Evolutionary conservation across 2,888 invertebrate genomes (phyloP), one percentile per base, ranked within the genome.

Genomic region (Diploptera punctata): DNA sequence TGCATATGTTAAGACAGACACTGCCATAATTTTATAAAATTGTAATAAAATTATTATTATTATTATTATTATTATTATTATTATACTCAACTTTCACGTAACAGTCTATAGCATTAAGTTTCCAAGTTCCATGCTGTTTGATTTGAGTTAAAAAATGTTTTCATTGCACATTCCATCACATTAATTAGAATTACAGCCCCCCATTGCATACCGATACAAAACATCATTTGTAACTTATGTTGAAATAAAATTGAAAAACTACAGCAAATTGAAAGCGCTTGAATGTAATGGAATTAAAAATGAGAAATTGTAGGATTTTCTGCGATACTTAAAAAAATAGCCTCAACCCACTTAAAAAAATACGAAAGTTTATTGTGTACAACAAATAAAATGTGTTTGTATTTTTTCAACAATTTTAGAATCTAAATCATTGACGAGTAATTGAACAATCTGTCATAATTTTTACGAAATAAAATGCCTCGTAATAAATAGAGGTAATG

Each of bases 241-340:
- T 21, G 38, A 38, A 62, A 62, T 62, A 38, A 62, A 62, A 62
- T 62, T 62, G 33, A 24, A 10, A 65, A 44, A n/a, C 33, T 33
- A 9, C 38, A 16, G 16, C 7, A 21, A 65, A 38, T 44, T 38
- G 19, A 43, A 43, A 21, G n/a, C 43, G 16, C 24, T 43, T 21
- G 13, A 65, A 43, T 65, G 24, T 43, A 65, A 43, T 43, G 65
- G 65, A 65, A 65, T 43, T 65, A 24, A 65, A 65, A 43, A 43
- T 65, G 65, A 38, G 43, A 65, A 65, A 65, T 65, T 38, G 33
- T 10, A 18, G 61, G 54, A 26, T 21, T 21, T 47, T 47, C 10
- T 7, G 47, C 47, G 47, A n/a, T 47, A n/a, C n/a, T 10, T 3
- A 47, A 33, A 33, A n/a, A n/a, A n/a, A n/a, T n/a, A n/a, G 5